These are phyloP conservation scores for Belgica antarctica DNA, from an alignment of 2,888 invertebrate species.

Conservation along the genomic window DNA sequence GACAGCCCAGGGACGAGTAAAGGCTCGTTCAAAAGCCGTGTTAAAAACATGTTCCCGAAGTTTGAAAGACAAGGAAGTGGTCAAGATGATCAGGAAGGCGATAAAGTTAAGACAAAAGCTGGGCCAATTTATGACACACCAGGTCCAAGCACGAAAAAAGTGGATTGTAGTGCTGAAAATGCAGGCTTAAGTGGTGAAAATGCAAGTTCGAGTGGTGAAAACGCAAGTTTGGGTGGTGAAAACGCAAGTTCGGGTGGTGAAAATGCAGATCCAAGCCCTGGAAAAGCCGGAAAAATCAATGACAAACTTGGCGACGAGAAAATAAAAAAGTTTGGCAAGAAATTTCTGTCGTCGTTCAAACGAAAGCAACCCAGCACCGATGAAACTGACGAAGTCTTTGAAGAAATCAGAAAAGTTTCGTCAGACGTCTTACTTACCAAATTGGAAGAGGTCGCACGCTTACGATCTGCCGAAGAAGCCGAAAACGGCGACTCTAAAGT, in stretches of 20 bases:
- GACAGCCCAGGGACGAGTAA: neutral
- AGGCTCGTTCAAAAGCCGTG: neutral
- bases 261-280: no score
- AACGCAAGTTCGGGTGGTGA: no score
- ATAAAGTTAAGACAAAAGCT: no score
- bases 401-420: neutral
- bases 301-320: no score
- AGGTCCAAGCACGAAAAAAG: neutral
- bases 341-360: neutral
- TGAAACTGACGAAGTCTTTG: constrained; percentile 27
- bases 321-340: no score
- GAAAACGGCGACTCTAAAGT: no score
- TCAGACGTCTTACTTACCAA: neutral
- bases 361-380: neutral
- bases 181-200: no score
- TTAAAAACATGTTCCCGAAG: constrained; percentile 19
- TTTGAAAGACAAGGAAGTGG: neutral
- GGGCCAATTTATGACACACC: neutral
- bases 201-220: no score
- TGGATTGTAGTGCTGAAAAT: no score
- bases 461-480: neutral
- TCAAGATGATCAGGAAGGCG: neutral
- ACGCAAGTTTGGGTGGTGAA: no score
- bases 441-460: neutral
- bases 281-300: neutral